A percentile compares a stretch with the other conserved stretches of the same genome.
These are phyloP conservation scores for Micropoecilia bifurca DNA, from an alignment of 2,797 vertebrate genomes.

Conservation along the genomic window DNA sequence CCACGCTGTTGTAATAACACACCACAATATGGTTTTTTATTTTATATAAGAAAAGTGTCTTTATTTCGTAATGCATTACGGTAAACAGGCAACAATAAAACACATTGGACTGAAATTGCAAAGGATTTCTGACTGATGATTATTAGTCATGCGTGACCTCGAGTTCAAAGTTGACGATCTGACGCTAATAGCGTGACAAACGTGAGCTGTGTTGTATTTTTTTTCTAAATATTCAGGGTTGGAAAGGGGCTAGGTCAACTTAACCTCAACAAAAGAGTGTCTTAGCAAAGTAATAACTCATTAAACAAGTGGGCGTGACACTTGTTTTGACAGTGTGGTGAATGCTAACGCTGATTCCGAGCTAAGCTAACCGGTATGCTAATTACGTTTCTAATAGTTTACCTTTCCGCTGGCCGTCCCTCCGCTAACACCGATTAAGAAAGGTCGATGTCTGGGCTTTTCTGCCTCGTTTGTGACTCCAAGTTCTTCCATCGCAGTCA, in stretches of 20 bases:
- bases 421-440: constrained; percentile 93
- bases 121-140: background rate
- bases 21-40: background rate
- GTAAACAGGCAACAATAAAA: background rate
- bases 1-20: too few relatives aligned
- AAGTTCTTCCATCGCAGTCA: constrained; percentile 62
- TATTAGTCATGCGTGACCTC: constrained; percentile 12
- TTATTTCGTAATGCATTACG: too few relatives aligned
- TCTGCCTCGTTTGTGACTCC: constrained; percentile 73
- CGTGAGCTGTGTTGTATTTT: constrained; percentile 6
- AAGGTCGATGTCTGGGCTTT: constrained; percentile 85
- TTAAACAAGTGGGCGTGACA: constrained; percentile 33
- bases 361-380: constrained; percentile 36
- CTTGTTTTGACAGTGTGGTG: constrained; percentile 35
- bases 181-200: constrained; percentile 1
- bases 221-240: background rate
- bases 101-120: background rate
- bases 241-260: background rate
- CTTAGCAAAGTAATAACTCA: fast-evolving
- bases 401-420: constrained; percentile 97
- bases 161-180: constrained; percentile 6
- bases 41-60: background rate
- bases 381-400: constrained; percentile 12
- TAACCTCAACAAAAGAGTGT: background rate
- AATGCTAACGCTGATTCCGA: constrained; percentile 4